phyloP scores from a whole-genome alignment of 2,888 invertebrate species.

The Encarsia formosa region DNA sequence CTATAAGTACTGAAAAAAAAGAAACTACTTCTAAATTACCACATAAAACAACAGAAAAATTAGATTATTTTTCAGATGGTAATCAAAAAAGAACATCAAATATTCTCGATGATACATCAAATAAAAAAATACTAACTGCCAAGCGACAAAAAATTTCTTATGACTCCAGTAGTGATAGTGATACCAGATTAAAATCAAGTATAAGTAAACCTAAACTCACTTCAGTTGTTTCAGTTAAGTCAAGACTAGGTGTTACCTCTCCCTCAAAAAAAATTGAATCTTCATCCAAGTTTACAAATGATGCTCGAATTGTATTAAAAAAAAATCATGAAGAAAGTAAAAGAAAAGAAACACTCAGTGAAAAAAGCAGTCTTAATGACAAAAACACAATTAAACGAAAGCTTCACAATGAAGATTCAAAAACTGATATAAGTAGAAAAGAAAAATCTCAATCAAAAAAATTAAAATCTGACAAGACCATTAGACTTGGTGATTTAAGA shows the following conservation, averaged over 20 bases:
- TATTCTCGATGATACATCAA: slow-evolving; percentile 3
- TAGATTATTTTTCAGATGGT: slow-evolving; percentile 13
- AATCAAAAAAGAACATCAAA: slow-evolving; percentile 31
- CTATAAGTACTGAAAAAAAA: slow-evolving; percentile 8
- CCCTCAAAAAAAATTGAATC: slow-evolving; percentile 39
- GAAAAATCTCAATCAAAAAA: slow-evolving; percentile 23
- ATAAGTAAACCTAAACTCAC: slow-evolving; percentile 45
- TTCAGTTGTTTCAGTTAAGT: slow-evolving; percentile 46
- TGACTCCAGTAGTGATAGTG: slow-evolving; percentile 11
- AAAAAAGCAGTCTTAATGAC: slow-evolving; percentile 26
- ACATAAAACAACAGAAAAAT: slow-evolving; percentile 18
- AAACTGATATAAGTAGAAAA: slow-evolving; percentile 25
- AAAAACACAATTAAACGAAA: slow-evolving; percentile 17
- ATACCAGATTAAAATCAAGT: slow-evolving; percentile 14
- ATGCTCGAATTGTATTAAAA: slow-evolving; percentile 9
- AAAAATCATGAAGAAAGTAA: slow-evolving; percentile 31
- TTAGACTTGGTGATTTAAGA: slow-evolving; percentile 16
- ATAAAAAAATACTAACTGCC: slow-evolving; percentile 12
- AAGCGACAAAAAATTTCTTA: slow-evolving; percentile 21
- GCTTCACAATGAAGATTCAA: slow-evolving; percentile 26
- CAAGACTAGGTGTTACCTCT: slow-evolving; percentile 37
- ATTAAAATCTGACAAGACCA: slow-evolving; percentile 29
- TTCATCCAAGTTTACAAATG: slow-evolving; percentile 2
- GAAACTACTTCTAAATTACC: neutral
- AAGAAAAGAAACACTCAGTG: slow-evolving; percentile 30